A percentile compares a stretch with the other conserved stretches of the same genome.
Evolutionary conservation across 2,113 vertebrate species (phyloP).

Genomic region (Gymnorhina tibicen): DNA sequence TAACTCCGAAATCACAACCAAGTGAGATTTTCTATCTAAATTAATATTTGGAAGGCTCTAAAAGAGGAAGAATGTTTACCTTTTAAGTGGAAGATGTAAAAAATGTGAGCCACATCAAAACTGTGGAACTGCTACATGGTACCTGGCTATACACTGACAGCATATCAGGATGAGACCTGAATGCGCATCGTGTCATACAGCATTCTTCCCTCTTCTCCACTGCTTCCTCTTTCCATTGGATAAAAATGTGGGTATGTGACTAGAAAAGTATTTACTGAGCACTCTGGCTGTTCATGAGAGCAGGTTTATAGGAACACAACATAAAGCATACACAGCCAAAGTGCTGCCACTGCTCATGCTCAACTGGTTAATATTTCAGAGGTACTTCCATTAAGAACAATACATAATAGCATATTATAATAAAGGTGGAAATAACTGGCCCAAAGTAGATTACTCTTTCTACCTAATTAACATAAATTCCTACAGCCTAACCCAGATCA

Average conservation of each 20-base stretch:
- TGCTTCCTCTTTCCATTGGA: background rate
- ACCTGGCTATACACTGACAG: background rate
- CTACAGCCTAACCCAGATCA: background rate
- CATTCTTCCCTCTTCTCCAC: background rate
- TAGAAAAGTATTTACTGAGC: background rate
- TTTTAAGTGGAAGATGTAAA: background rate
- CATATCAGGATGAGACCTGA: background rate
- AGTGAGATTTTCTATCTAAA: background rate
- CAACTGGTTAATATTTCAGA: background rate
- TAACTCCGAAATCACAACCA: background rate
- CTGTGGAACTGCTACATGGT: background rate
- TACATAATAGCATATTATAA: background rate
- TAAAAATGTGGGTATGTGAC: background rate
- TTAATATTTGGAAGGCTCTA: background rate
- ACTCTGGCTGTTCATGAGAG: background rate
- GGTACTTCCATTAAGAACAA: background rate
- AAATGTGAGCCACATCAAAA: background rate
- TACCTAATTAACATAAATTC: background rate
- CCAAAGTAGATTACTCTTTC: background rate
- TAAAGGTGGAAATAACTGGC: background rate
- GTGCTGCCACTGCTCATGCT: background rate
- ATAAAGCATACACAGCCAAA: background rate
- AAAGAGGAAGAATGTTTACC: background rate
- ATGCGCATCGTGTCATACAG: rapidly evolving
- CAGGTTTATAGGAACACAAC: background rate